These are phyloP conservation scores for Hirudinaria manillensis DNA, from an alignment of 2,888 invertebrate species.

Conservation along the genomic window DNA sequence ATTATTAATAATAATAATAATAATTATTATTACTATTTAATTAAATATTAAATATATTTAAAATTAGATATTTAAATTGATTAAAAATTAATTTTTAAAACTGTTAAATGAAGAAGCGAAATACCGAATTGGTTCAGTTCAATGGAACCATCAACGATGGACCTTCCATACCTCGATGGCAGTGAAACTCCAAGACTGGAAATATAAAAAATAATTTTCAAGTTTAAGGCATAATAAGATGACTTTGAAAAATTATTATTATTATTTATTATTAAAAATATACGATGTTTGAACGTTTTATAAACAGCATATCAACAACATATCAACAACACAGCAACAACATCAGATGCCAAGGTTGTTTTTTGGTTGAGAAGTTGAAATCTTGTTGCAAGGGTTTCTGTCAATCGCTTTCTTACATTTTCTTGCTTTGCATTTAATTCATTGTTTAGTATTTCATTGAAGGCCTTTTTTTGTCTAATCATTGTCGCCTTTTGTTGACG, in stretches of 20 bases:
- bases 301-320: no score
- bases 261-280: neutral
- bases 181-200: conserved; percentile 17
- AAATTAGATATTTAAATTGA: neutral
- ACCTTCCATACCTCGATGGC: conserved; percentile 9
- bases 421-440: no score
- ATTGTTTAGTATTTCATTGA: no score
- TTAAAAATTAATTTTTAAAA: neutral
- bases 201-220: neutral
- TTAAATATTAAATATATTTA: neutral
- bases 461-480: no score
- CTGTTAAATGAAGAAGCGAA: neutral
- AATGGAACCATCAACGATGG: conserved; percentile 5
- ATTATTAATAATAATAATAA: neutral
- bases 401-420: no score
- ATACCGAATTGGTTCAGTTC: conserved; percentile 20
- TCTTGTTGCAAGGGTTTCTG: no score
- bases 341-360: no score
- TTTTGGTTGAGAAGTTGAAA: no score
- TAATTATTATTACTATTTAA: neutral
- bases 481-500: no score
- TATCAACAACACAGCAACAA: no score
- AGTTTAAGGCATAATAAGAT: neutral
- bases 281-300: no score
- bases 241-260: neutral